Conservation (phyloP, 2,113 vertebrate genomes). For the Abramis brama region DNA sequence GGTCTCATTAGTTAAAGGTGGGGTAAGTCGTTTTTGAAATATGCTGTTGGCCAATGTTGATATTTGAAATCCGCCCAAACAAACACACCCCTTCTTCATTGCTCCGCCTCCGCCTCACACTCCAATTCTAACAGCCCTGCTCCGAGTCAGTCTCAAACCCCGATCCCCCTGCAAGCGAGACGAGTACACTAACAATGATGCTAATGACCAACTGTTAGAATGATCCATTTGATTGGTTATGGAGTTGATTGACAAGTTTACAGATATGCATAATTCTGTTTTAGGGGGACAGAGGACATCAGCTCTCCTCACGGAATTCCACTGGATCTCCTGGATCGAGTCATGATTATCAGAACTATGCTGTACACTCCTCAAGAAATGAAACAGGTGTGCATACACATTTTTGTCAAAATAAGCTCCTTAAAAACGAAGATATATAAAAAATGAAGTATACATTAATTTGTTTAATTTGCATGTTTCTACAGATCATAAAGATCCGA, state of each 20-base stretch:
- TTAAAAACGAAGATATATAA: background rate
- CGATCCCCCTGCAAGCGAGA: no score
- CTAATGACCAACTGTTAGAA: background rate
- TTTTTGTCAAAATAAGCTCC: no score
- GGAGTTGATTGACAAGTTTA: background rate
- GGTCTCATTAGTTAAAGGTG: no score
- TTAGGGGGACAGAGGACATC: slow-evolving; percentile 93
- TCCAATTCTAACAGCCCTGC: no score
- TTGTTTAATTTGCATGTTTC: background rate
- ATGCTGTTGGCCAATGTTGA: no score
- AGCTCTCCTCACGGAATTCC: slow-evolving; percentile 95
- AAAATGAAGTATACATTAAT: background rate
- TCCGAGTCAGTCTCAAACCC: no score
- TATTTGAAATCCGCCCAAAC: no score
- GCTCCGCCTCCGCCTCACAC: no score
- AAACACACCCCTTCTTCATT: no score
- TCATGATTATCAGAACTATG: slow-evolving; percentile 98
- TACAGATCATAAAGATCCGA: slow-evolving; percentile 95
- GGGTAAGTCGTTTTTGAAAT: no score
- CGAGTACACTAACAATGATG: no score
- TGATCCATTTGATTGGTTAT: background rate
- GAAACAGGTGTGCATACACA: slow-evolving; percentile 84
- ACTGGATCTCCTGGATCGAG: slow-evolving; percentile 90
- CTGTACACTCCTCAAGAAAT: slow-evolving; percentile 95
- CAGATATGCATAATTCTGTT: background rate